Conservation (phyloP, 2,888 invertebrate genomes). For the Synanthedon andrenaeformis region DNA sequence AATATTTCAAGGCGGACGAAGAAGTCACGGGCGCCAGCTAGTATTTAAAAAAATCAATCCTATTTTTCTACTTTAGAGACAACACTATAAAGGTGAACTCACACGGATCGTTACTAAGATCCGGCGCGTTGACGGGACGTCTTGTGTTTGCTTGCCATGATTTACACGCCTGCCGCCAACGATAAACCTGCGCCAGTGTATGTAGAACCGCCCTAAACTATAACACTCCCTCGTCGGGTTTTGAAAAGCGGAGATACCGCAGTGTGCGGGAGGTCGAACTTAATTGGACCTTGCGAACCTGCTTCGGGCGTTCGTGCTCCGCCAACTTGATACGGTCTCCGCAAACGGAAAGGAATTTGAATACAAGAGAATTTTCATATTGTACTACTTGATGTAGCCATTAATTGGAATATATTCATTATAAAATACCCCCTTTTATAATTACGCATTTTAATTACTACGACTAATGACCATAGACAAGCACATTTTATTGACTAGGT, state of each 20-base stretch:
- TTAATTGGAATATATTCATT: slow-evolving; percentile 1
- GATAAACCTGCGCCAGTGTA: slow-evolving; percentile 19
- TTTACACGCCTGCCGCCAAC: slow-evolving; percentile 30
- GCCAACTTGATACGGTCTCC: slow-evolving; percentile 43
- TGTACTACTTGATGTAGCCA: slow-evolving; percentile 6
- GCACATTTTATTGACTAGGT: too few species aligned
- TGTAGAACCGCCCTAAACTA: slow-evolving; percentile 9
- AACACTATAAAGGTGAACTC: slow-evolving; percentile 17
- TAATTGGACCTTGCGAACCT: slow-evolving; percentile 22
- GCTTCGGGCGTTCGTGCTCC: slow-evolving; percentile 54
- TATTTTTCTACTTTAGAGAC: not conserved
- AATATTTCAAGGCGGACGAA: too few species aligned
- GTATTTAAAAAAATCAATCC: too few species aligned
- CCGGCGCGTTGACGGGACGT: slow-evolving; percentile 32
- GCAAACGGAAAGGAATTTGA: slow-evolving; percentile 34
- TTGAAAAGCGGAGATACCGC: slow-evolving; percentile 9
- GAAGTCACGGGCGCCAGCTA: too few species aligned
- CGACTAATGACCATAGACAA: not conserved
- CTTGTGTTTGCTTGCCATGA: slow-evolving; percentile 37
- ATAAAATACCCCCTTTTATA: not conserved
- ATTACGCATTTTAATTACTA: slow-evolving; percentile 1
- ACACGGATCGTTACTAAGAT: slow-evolving; percentile 28
- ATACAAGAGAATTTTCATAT: slow-evolving; percentile 17
- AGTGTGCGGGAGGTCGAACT: slow-evolving; percentile 18
- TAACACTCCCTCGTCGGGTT: slow-evolving; percentile 1